phyloP scores from a whole-genome alignment of 2,797 vertebrate species.

The Channa striata region DNA sequence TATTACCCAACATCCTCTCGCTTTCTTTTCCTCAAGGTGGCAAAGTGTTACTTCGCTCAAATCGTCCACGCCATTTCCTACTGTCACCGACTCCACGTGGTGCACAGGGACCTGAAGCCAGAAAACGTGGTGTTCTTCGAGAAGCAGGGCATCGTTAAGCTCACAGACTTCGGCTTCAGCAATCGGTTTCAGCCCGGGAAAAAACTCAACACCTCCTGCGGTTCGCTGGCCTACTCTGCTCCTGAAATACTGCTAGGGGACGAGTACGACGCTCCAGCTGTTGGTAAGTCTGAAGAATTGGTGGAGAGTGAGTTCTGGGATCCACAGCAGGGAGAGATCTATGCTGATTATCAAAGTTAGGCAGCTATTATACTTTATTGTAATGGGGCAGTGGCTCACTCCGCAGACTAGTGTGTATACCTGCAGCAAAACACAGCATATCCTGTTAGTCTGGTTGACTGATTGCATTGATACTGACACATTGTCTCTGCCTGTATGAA shows the following conservation, averaged over 20 bases:
- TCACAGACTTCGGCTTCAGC: conserved; percentile 98
- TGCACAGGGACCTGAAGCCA: conserved; percentile 97
- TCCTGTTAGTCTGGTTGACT: conserved; percentile 8
- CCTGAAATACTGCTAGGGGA: conserved; percentile 97
- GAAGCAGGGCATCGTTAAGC: conserved; percentile 96
- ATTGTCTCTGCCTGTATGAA: conserved; percentile 3
- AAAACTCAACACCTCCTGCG: conserved; percentile 95
- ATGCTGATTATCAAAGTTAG: conserved; percentile 5
- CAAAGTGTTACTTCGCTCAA: conserved; percentile 88
- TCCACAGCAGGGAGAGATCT: background rate
- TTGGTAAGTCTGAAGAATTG: conserved; percentile 83
- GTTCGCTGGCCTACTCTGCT: conserved; percentile 96
- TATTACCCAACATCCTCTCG: background rate
- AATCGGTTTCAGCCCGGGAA: conserved; percentile 97
- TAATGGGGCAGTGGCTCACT: conserved; percentile 2
- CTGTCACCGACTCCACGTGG: conserved; percentile 95
- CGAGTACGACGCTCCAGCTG: conserved; percentile 95
- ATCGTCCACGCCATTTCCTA: conserved; percentile 98
- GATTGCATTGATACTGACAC: conserved; percentile 25
- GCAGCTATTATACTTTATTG: background rate
- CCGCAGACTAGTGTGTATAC: conserved; percentile 21
- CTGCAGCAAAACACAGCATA: conserved; percentile 6
- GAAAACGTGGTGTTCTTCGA: conserved; percentile 98
- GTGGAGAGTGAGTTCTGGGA: conserved; percentile 7
- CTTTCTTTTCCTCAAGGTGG: conserved; percentile 59